Evolutionary conservation across 2,797 vertebrate species (phyloP).

Genomic region (Lerista edwardsae): DNA sequence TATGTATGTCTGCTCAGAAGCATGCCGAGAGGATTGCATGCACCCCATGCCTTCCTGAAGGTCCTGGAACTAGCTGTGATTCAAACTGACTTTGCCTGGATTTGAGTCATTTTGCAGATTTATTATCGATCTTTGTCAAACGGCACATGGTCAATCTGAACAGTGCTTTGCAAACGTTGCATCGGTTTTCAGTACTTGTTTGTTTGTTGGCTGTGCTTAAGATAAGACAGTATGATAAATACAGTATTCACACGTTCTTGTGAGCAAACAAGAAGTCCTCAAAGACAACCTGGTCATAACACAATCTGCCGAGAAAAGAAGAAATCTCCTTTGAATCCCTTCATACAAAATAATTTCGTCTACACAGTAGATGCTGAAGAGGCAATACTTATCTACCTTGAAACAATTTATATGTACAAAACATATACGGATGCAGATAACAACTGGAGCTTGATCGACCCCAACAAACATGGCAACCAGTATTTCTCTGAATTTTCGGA

Average conservation of each 20-base stretch:
- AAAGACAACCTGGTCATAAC: constrained; percentile 56
- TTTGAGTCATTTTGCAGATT: constrained; percentile 4
- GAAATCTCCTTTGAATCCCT: constrained; percentile 74
- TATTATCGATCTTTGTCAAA: constrained; percentile 23
- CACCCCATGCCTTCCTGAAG: not conserved
- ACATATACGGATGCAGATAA: constrained; percentile 2
- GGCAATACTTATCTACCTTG: constrained; percentile 68
- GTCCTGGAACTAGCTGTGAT: not conserved
- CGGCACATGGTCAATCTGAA: constrained; percentile 36
- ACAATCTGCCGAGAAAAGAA: constrained; percentile 65
- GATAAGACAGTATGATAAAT: constrained; percentile 63
- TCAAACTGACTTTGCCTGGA: not conserved
- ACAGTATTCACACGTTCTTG: constrained; percentile 67
- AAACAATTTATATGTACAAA: constrained; percentile 61
- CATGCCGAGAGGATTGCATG: not conserved
- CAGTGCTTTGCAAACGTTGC: constrained; percentile 40
- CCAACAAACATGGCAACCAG: constrained; percentile 11
- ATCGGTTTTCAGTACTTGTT: constrained; percentile 50
- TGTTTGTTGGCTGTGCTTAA: constrained; percentile 61
- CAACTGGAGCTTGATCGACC: constrained; percentile 11
- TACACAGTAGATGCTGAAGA: constrained; percentile 76
- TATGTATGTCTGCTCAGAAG: constrained; percentile 27
- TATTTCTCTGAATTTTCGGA: not conserved
- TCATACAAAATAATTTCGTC: constrained; percentile 70
- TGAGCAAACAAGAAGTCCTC: constrained; percentile 62